Evolutionary conservation across 1,140 invertebrate species (phyloP).

Genomic region (Bombus waltoni): DNA sequence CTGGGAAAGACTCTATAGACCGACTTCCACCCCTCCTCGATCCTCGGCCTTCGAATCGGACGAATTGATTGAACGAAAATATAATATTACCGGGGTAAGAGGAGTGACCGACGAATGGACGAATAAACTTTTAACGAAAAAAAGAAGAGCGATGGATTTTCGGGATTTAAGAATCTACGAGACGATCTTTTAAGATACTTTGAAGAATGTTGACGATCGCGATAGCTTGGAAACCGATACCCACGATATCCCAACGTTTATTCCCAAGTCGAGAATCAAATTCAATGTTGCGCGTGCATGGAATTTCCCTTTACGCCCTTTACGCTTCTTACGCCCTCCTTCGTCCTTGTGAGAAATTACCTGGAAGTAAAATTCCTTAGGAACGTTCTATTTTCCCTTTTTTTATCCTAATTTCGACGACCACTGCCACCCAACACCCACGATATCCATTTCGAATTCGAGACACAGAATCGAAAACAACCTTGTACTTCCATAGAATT

Average conservation of each 20-base stretch:
- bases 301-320: too few species aligned
- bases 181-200: too few species aligned
- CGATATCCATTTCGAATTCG: not conserved
- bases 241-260: too few species aligned
- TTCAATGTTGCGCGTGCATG: too few species aligned
- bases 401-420: not conserved
- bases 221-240: too few species aligned
- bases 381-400: too few species aligned
- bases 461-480: not conserved
- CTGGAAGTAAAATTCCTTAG: too few species aligned
- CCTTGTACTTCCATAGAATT: not conserved
- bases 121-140: not conserved
- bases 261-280: too few species aligned
- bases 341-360: too few species aligned
- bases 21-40: not conserved
- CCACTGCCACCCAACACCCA: not conserved
- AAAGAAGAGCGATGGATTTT: fast-evolving
- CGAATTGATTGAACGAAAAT: not conserved
- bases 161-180: too few species aligned
- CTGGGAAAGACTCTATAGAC: conserved; percentile 67
- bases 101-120: not conserved
- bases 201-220: too few species aligned
- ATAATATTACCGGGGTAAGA: not conserved
- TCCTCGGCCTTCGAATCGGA: not conserved
- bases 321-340: too few species aligned